Percentiles rank a stretch among this genome's conserved stretches.
phyloP scores from a whole-genome alignment of 2,797 vertebrate genomes.

The Glossophaga mutica region DNA sequence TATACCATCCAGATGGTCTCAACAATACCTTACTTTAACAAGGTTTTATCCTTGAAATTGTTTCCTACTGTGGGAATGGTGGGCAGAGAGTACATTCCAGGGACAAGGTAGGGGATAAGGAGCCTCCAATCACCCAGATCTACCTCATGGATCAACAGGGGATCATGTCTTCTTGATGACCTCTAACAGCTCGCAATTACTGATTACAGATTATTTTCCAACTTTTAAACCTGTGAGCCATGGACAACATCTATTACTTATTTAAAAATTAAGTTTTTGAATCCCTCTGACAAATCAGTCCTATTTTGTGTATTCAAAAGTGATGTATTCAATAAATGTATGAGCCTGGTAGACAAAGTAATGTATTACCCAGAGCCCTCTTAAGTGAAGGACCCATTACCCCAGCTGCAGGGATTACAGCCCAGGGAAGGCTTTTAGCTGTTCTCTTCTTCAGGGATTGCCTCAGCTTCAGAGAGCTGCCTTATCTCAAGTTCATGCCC shows the following conservation, averaged over 20 bases:
- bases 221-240: neutral
- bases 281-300: neutral
- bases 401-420: neutral
- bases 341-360: neutral
- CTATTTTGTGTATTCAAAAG: neutral
- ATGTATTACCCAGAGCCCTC: neutral
- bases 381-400: neutral
- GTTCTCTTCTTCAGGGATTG: neutral
- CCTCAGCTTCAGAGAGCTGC: neutral
- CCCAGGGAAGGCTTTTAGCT: neutral
- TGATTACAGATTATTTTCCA: conserved; percentile 4
- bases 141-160: neutral
- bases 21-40: neutral
- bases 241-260: neutral
- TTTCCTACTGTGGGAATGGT: neutral
- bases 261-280: neutral
- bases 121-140: neutral
- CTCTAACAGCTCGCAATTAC: neutral
- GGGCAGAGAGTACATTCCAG: neutral
- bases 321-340: neutral
- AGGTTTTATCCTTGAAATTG: neutral
- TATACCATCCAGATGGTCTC: neutral
- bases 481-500: neutral
- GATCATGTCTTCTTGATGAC: neutral
- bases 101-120: neutral